Evolutionary conservation across 1,140 invertebrate genomes (phyloP).

Genomic region (Sweltsa coloradensis): DNA sequence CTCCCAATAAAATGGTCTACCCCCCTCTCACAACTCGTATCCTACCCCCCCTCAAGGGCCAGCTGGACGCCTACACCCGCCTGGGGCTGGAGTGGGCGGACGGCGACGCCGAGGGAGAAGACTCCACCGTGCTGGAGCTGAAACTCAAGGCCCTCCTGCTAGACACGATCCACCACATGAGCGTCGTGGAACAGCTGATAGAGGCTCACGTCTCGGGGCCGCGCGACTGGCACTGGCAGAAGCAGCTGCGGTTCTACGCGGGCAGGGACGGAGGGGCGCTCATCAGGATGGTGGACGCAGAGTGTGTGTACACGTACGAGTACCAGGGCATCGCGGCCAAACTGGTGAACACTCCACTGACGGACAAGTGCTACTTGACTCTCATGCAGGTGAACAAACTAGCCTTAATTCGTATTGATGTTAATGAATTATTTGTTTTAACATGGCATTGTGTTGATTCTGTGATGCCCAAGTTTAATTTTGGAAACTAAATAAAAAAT

Average conservation of each 20-base stretch:
- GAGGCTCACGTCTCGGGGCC: conserved; percentile 45
- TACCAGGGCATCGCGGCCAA: conserved; percentile 89
- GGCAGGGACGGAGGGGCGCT: conserved; percentile 39
- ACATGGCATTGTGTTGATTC: too few species aligned
- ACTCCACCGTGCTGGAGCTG: conserved; percentile 29
- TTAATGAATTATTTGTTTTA: too few species aligned
- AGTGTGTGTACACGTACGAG: conserved; percentile 94
- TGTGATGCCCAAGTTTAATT: too few species aligned
- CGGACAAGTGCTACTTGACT: conserved; percentile 92
- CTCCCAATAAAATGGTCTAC: too few species aligned
- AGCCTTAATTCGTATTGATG: too few species aligned
- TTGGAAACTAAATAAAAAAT: too few species aligned
- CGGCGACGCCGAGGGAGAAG: conserved; percentile 19
- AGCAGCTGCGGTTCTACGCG: conserved; percentile 75
- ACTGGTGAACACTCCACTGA: conserved; percentile 84
- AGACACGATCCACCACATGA: conserved; percentile 85
- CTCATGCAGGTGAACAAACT: conserved; percentile 89
- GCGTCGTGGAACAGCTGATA: conserved; percentile 67
- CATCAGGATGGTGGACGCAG: conserved; percentile 71
- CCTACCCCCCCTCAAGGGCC: conserved; percentile 30
- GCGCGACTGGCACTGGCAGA: conserved; percentile 86
- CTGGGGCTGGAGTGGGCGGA: conserved; percentile 30
- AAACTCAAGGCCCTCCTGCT: conserved; percentile 73
- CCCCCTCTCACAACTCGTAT: too few species aligned
- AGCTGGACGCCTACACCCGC: conserved; percentile 50